Conservation (phyloP, 1,140 invertebrate genomes). For the Anastatus disparis region DNA sequence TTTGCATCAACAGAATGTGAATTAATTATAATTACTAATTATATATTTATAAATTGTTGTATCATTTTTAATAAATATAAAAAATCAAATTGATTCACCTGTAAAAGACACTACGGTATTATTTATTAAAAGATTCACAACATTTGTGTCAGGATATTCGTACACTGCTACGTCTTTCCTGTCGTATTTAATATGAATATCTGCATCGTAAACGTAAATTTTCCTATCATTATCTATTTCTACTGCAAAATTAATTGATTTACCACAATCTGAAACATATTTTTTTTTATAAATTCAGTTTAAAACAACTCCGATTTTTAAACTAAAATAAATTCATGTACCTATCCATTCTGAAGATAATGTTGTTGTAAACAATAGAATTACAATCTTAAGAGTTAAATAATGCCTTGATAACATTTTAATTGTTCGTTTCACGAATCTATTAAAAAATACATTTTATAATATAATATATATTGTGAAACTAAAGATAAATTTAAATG, state of each 20-base stretch:
- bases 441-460: too few species aligned
- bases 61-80: too few species aligned
- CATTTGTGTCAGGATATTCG: conserved; percentile 2
- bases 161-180: conserved; percentile 13
- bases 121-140: conserved; percentile 32
- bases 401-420: neutral
- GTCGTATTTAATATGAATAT: conserved; percentile 32
- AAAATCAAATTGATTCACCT: too few species aligned
- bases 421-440: too few species aligned
- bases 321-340: too few species aligned
- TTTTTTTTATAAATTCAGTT: too few species aligned
- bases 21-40: too few species aligned
- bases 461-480: too few species aligned
- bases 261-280: neutral
- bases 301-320: too few species aligned
- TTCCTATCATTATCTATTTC: neutral
- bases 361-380: neutral
- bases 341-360: neutral
- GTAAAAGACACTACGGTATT: conserved; percentile 20
- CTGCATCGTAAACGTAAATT: conserved; percentile 25
- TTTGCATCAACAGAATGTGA: too few species aligned
- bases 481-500: too few species aligned
- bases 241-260: neutral
- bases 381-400: neutral
- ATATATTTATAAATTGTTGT: too few species aligned